Conservation (phyloP, 2,888 invertebrate species). For the Dichetophora obliterata region DNA sequence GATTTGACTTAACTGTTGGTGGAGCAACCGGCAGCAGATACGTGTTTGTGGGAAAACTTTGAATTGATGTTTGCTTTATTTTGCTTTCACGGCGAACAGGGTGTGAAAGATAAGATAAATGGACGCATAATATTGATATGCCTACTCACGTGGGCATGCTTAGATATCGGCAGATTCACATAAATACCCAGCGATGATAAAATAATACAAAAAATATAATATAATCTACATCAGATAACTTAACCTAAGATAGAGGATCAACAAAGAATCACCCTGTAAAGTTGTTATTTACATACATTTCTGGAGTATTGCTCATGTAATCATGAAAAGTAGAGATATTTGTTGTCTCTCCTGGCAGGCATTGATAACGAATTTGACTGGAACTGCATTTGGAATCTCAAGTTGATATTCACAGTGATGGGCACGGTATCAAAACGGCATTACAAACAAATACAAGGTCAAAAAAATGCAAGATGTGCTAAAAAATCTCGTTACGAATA, state of each 20-base stretch:
- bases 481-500: too few relatives aligned
- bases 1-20: background rate
- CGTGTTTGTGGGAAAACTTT: too few relatives aligned
- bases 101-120: constrained; percentile 42
- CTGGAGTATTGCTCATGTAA: constrained; percentile 13
- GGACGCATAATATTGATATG: background rate
- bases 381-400: background rate
- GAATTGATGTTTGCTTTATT: background rate
- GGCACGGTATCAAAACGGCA: background rate
- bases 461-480: too few relatives aligned
- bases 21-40: background rate
- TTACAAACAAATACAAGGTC: constrained; percentile 27
- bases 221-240: too few relatives aligned
- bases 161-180: too few relatives aligned
- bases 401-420: background rate
- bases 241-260: too few relatives aligned
- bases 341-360: too few relatives aligned
- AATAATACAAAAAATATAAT: too few relatives aligned
- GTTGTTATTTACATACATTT: background rate
- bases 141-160: too few relatives aligned
- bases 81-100: constrained; percentile 12
- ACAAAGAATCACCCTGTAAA: background rate
- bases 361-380: background rate
- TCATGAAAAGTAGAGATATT: constrained; percentile 24
- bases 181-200: too few relatives aligned